Conservation (phyloP, 2,888 invertebrate genomes). For the Drosophila leonis region DNA sequence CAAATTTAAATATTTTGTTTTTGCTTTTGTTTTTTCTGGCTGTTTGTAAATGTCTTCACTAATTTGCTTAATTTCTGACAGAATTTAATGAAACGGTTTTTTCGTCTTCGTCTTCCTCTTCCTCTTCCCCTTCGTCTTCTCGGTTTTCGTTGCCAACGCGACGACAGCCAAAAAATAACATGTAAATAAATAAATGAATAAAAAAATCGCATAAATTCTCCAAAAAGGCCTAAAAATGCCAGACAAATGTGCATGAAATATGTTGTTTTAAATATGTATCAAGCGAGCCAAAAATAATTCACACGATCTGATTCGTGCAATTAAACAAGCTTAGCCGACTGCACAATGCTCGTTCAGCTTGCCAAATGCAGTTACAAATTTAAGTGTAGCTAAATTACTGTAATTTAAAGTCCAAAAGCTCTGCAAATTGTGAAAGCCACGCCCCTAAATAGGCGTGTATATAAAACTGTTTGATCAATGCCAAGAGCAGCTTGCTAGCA, state of each 20-base stretch:
- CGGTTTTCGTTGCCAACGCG: conserved; percentile 45
- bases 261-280: conserved; percentile 51
- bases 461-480: too few relatives aligned
- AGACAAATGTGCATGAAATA: conserved; percentile 56
- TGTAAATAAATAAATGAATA: conserved; percentile 55
- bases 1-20: conserved; percentile 43
- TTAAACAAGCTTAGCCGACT: not conserved
- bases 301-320: not conserved
- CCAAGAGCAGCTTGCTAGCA: too few relatives aligned
- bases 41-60: conserved; percentile 60
- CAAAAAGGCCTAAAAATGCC: conserved; percentile 51
- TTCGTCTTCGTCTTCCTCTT: not conserved
- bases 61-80: conserved; percentile 78
- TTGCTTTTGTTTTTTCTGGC: conserved; percentile 31
- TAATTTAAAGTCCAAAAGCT: too few relatives aligned
- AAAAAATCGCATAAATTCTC: conserved; percentile 53
- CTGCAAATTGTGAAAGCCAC: too few relatives aligned
- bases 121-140: too few relatives aligned
- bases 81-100: conserved; percentile 14
- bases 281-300: conserved; percentile 41
- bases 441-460: too few relatives aligned
- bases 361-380: too few relatives aligned
- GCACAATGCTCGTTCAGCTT: not conserved
- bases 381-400: too few relatives aligned
- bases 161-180: conserved; percentile 50